Conservation (phyloP, 2,113 vertebrate species). For the Eptesicus fuscus region DNA sequence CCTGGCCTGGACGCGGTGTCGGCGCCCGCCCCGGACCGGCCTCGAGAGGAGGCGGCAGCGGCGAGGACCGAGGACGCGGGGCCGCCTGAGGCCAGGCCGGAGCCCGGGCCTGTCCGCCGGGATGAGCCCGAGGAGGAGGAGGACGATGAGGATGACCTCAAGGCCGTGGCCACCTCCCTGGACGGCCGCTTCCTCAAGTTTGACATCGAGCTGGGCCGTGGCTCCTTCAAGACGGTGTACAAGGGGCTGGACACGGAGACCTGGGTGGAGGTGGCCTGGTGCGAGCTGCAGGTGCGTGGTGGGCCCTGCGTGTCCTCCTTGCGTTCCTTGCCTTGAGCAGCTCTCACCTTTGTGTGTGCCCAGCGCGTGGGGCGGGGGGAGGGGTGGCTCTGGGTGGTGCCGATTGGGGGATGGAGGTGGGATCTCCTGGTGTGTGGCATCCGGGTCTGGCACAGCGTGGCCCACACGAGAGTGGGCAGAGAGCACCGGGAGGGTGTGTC, state of each 20-base stretch:
- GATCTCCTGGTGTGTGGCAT: background rate
- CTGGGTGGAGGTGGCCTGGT: conserved; percentile 99
- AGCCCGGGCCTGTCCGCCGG: conserved; percentile 80
- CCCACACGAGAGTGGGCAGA: background rate
- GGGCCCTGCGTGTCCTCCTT: background rate
- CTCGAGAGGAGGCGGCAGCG: conserved; percentile 59
- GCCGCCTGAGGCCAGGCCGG: conserved; percentile 70
- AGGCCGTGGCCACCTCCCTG: conserved; percentile 95
- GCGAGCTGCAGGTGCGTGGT: conserved; percentile 95
- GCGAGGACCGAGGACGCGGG: conserved; percentile 74
- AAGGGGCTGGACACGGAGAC: conserved; percentile 98
- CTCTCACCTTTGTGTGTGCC: conserved; percentile 4
- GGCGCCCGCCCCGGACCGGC: background rate
- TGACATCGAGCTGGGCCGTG: conserved; percentile 96
- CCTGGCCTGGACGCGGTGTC: background rate
- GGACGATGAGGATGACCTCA: conserved; percentile 93
- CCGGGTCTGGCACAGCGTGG: background rate
- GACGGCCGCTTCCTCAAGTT: conserved; percentile 99
- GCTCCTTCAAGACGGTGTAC: conserved; percentile 98
- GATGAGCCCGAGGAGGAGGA: conserved; percentile 89
- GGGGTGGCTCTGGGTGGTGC: background rate
- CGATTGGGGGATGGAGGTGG: background rate
- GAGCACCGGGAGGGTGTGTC: background rate
- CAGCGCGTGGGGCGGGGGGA: background rate
- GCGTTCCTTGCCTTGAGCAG: background rate